Evolutionary conservation across 2,797 vertebrate species (phyloP).

Genomic region (Eremophila alpestris): DNA sequence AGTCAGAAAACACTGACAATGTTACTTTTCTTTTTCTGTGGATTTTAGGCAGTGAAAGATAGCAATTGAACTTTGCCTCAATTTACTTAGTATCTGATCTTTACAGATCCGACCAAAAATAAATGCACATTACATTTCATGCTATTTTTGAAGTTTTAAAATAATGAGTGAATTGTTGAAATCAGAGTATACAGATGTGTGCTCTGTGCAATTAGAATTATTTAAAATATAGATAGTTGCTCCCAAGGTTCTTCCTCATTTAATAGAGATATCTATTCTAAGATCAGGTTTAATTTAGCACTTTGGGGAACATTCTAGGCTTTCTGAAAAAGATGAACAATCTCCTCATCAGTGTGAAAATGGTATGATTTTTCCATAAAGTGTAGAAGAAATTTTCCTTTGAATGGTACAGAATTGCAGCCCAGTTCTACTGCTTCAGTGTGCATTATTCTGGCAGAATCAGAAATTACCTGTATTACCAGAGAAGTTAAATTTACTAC

Average conservation of each 20-base stretch:
- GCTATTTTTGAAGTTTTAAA: neutral
- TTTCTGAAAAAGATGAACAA: neutral
- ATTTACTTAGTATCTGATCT: conserved; percentile 28
- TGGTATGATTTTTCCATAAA: neutral
- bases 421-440: neutral
- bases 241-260: neutral
- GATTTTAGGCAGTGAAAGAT: conserved; percentile 61
- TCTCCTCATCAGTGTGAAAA: neutral
- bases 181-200: neutral
- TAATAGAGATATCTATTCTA: neutral
- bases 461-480: neutral
- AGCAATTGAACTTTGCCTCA: conserved; percentile 40
- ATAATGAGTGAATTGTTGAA: neutral
- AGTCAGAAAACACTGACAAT: conserved; percentile 77
- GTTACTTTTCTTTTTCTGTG: conserved; percentile 69
- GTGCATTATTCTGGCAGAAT: neutral
- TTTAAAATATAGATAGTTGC: neutral
- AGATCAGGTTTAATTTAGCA: neutral
- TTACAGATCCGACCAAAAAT: conserved; percentile 21
- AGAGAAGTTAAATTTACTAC: neutral
- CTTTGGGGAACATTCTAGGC: neutral
- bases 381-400: neutral
- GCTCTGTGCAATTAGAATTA: neutral
- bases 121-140: neutral
- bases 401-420: neutral